phyloP scores from a whole-genome alignment of 1,140 invertebrate genomes.

The Aphelenchoides avenae region DNA sequence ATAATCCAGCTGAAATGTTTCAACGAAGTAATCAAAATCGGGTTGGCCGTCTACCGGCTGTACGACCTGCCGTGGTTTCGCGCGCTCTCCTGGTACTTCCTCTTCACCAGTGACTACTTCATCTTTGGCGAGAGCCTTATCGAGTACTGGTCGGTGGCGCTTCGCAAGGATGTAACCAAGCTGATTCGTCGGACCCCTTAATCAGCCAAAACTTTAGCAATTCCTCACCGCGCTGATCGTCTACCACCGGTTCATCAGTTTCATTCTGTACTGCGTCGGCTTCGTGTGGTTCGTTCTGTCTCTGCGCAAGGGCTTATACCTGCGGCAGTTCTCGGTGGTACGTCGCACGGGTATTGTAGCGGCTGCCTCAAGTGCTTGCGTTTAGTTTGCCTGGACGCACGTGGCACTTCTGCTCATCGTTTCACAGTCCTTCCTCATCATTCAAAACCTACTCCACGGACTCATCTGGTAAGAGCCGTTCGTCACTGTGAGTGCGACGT shows the following conservation, averaged over 20 bases:
- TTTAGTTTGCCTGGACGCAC: conserved; percentile 91
- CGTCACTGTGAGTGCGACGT: conserved; percentile 1
- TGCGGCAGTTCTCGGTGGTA: conserved; percentile 90
- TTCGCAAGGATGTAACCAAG: conserved; percentile 57
- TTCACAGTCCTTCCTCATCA: conserved; percentile 93
- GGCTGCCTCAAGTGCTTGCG: conserved; percentile 18
- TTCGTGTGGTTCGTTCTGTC: conserved; percentile 98
- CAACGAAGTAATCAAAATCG: conserved; percentile 98
- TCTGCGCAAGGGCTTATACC: conserved; percentile 91
- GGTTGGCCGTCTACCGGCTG: conserved; percentile 93
- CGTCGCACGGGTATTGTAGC: conserved; percentile 34
- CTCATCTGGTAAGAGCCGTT: conserved; percentile 71
- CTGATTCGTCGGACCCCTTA: no score
- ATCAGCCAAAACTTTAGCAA: no score
- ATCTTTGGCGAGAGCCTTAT: conserved; percentile 96
- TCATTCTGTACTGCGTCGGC: conserved; percentile 88
- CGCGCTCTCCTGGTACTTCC: conserved; percentile 97
- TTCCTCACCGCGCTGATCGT: conserved; percentile 83
- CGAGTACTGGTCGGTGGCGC: conserved; percentile 87
- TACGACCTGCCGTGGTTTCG: conserved; percentile 98
- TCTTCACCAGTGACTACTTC: conserved; percentile 97
- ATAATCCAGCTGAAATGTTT: conserved; percentile 98
- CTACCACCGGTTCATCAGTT: conserved; percentile 96
- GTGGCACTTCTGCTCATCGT: conserved; percentile 94
- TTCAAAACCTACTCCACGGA: conserved; percentile 96